phyloP scores from a whole-genome alignment of 2,888 invertebrate genomes.

The Argyresthia albistria region DNA sequence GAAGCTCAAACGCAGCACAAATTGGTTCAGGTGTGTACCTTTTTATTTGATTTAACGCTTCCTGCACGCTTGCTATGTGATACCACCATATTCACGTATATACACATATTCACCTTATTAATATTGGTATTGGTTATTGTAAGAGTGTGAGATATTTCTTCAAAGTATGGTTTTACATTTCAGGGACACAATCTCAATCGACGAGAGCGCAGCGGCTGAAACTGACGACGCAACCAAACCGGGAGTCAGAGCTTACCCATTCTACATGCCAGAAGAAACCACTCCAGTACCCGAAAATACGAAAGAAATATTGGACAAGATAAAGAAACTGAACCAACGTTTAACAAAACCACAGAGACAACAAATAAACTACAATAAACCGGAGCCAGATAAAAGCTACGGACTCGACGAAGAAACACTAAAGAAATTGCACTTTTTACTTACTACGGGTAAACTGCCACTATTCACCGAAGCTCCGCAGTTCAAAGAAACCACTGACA shows the following conservation, averaged over 20 bases:
- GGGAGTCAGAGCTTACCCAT: too few relatives aligned
- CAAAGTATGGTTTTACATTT: conserved; percentile 20
- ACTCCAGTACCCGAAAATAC: conserved; percentile 20
- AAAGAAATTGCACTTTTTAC: conserved; percentile 48
- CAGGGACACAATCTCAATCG: conserved; percentile 20
- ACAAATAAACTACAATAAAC: conserved; percentile 31
- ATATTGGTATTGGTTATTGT: conserved; percentile 15
- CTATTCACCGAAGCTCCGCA: conserved; percentile 19
- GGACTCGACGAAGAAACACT: conserved; percentile 43
- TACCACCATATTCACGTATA: too few relatives aligned
- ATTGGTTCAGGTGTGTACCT: conserved; percentile 6
- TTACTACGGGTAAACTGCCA: conserved; percentile 42
- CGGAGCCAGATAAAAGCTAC: conserved; percentile 25
- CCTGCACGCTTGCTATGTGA: conserved; percentile 1
- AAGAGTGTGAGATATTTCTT: conserved; percentile 6
- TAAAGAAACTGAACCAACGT: conserved; percentile 64
- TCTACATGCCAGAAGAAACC: background rate
- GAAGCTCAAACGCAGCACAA: background rate
- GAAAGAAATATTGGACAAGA: conserved; percentile 67
- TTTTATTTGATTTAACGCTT: conserved; percentile 3
- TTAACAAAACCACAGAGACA: conserved; percentile 40
- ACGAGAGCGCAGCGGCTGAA: too few relatives aligned
- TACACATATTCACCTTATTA: conserved; percentile 18
- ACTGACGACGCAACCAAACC: too few relatives aligned
- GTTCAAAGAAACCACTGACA: conserved; percentile 22